phyloP scores from a whole-genome alignment of 2,797 vertebrate genomes.

The Neostethus bicornis region DNA sequence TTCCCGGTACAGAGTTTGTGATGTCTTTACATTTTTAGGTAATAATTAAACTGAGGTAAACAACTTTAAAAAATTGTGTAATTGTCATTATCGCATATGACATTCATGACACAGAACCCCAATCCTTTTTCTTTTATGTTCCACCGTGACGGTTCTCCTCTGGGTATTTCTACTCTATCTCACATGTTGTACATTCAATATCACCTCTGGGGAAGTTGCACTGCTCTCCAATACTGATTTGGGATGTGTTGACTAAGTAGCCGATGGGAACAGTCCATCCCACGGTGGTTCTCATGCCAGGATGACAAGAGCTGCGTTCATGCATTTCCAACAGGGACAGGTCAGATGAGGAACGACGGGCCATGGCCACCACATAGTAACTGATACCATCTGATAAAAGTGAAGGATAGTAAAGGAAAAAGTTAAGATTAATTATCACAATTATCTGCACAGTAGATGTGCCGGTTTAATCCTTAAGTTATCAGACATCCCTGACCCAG shows the following conservation, averaged over 20 bases:
- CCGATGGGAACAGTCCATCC: constrained; percentile 87
- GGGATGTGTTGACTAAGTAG: constrained; percentile 85
- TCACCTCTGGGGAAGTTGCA: constrained; percentile 85
- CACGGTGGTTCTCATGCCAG: constrained; percentile 83
- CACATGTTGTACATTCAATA: neutral
- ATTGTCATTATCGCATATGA: neutral
- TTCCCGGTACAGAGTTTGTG: too few species aligned
- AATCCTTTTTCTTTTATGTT: constrained; percentile 29
- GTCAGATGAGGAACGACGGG: constrained; percentile 80
- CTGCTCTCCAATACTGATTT: constrained; percentile 83
- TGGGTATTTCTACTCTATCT: constrained; percentile 14
- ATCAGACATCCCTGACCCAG: neutral
- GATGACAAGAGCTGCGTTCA: constrained; percentile 85
- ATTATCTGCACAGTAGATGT: too few species aligned
- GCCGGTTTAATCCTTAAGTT: too few species aligned
- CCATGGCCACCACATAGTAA: constrained; percentile 84
- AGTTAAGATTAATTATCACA: too few species aligned
- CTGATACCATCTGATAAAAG: constrained; percentile 72
- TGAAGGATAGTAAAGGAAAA: neutral
- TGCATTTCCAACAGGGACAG: constrained; percentile 86
- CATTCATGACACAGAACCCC: constrained; percentile 5
- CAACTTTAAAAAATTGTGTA: neutral
- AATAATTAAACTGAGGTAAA: neutral
- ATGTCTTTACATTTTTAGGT: too few species aligned
- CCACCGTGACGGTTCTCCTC: constrained; percentile 18